These are phyloP conservation scores for Odontamblyopus rebecca DNA, from an alignment of 2,797 vertebrate genomes.

Conservation along the genomic window DNA sequence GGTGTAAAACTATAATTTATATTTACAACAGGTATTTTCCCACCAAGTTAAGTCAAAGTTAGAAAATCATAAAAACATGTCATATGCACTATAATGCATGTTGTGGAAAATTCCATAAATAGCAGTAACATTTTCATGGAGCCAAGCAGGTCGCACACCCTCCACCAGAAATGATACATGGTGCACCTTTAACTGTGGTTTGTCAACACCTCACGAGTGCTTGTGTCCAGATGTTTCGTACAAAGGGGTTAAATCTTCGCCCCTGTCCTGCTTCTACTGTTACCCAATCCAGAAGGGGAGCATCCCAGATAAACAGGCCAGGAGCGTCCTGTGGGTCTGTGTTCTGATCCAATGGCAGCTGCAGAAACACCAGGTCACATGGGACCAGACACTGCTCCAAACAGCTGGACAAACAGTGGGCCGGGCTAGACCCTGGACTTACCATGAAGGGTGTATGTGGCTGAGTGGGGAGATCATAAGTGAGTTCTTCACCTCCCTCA, in stretches of 20 bases:
- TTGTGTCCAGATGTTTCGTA: not conserved
- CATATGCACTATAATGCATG: no score
- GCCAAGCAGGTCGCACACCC: no score
- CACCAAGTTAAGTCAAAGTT: no score
- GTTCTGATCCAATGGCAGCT: conserved; percentile 79
- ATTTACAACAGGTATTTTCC: no score
- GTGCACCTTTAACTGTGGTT: not conserved
- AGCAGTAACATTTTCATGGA: no score
- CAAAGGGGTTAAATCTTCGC: conserved; percentile 20
- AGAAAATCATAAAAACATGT: no score
- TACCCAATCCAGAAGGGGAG: conserved; percentile 36
- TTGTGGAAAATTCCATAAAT: no score
- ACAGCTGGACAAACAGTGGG: conserved; percentile 79
- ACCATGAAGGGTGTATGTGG: conserved; percentile 24
- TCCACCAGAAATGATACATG: not conserved
- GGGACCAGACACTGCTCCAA: conserved; percentile 75
- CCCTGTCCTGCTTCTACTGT: conserved; percentile 1
- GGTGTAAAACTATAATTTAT: no score
- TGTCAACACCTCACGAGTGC: not conserved
- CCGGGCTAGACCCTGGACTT: conserved; percentile 26
- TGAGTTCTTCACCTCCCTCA: not conserved
- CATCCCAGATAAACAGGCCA: conserved; percentile 22
- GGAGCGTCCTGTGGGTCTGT: conserved; percentile 36
- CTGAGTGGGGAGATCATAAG: conserved; percentile 17
- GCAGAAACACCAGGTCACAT: conserved; percentile 77